phyloP scores from a whole-genome alignment of 2,797 vertebrate species.

The Acanthurus leucopareius region DNA sequence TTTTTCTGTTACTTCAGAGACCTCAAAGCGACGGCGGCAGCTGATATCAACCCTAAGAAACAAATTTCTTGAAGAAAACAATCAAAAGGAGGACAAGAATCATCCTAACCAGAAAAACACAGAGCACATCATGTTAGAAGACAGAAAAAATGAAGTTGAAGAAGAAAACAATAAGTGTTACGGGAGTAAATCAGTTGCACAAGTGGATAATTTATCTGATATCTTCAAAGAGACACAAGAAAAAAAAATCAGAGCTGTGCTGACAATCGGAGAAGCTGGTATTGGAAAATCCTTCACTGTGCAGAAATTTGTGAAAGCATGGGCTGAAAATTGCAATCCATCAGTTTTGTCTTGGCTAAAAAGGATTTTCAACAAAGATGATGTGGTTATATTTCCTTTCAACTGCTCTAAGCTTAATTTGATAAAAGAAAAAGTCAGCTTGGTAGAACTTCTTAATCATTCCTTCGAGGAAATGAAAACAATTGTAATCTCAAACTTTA shows the following conservation, averaged over 20 bases:
- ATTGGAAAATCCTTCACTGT: constrained; percentile 47
- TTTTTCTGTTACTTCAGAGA: constrained; percentile 38
- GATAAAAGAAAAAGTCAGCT: constrained; percentile 7
- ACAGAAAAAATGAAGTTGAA: fast-evolving
- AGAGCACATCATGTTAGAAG: constrained; percentile 52
- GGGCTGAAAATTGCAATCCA: background rate
- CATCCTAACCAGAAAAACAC: constrained; percentile 44
- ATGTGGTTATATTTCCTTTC: constrained; percentile 34
- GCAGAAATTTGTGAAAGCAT: constrained; percentile 1
- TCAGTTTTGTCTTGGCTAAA: fast-evolving
- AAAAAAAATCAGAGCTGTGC: constrained; percentile 20
- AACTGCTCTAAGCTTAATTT: background rate
- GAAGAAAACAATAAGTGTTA: background rate
- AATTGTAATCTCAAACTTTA: constrained; percentile 4
- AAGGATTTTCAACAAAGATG: background rate
- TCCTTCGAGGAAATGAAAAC: constrained; percentile 15
- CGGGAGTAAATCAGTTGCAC: fast-evolving
- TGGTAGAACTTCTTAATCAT: constrained; percentile 46
- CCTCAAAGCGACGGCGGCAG: fast-evolving
- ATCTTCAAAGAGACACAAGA: constrained; percentile 15
- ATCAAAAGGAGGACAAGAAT: fast-evolving
- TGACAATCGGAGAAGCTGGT: constrained; percentile 40
- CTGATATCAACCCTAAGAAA: background rate
- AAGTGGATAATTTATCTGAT: background rate
- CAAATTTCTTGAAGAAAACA: fast-evolving